phyloP scores from a whole-genome alignment of 2,113 vertebrate genomes.

The Natator depressus region DNA sequence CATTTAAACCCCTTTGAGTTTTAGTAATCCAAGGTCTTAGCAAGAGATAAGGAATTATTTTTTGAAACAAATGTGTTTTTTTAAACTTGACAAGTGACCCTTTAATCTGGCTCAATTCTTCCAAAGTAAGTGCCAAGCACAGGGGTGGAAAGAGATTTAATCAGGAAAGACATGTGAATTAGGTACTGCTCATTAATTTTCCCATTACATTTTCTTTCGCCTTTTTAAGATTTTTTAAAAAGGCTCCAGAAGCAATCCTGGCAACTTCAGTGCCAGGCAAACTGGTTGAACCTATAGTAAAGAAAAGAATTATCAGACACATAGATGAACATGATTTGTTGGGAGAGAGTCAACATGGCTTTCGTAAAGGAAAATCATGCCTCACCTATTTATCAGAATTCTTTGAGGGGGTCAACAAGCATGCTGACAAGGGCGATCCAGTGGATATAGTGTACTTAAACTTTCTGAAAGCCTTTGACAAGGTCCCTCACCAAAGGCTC shows the following conservation, averaged over 20 bases:
- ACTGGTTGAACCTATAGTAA: neutral
- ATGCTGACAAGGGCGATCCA: neutral
- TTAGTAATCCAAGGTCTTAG: neutral
- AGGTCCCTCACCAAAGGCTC: too few relatives aligned
- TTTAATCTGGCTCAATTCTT: neutral
- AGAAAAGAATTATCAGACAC: neutral
- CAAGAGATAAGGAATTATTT: accelerated
- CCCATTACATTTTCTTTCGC: neutral
- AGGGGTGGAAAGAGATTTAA: accelerated
- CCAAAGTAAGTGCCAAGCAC: accelerated
- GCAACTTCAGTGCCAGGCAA: neutral
- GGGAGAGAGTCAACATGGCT: neutral
- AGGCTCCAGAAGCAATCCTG: too few relatives aligned
- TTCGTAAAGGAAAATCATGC: neutral
- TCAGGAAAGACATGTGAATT: accelerated
- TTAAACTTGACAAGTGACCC: neutral
- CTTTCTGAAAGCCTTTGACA: too few relatives aligned
- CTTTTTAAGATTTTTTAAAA: neutral
- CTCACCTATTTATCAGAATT: neutral
- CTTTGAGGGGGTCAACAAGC: neutral
- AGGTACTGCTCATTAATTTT: neutral
- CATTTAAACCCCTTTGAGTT: neutral
- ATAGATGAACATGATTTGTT: too few relatives aligned
- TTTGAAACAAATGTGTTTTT: neutral
- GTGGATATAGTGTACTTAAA: too few relatives aligned